Base-by-base conservation (phyloP, 2,888 invertebrate genomes). In the Microplitis deprimator region DNA sequence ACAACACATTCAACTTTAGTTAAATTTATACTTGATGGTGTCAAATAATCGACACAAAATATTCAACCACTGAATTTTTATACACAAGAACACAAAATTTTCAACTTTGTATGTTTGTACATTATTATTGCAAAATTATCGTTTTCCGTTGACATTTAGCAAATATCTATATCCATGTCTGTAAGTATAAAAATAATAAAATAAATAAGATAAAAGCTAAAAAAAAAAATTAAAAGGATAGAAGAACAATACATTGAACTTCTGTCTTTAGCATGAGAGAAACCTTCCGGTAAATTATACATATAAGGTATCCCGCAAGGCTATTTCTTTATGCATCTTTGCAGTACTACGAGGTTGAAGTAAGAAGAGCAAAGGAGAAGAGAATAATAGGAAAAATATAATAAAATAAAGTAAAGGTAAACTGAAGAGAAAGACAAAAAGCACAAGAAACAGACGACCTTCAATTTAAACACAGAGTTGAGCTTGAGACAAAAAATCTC, bases 401-500 rank as follows among this genome's bases (percentile, higher is more conserved):
- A 50, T n/a, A 68, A 29, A 68, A 79, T 68, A 81, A 67, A 68
- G 78, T 41, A 67, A 62, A 68, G n/a, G 75, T 75, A 38, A 10
- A 50, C 62, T 20, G 60, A 60, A 70, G 60, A 60, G 38, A 17
- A 65, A 40, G 39, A 62, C 20, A 20, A 40, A 20, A 20, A 20
- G 50, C 13, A 59, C 29, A 50, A 50, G 72, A 62, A 72, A 72
- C 64, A 64, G 2, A 39, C 62, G 60, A 73, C 41, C 50, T 75
- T 67, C 67, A 61, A 64, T 68, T 65, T 67, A 41, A 7, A 70
- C 68, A 60, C 70, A 79, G 73, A 80, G 79, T 81, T 81, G 82
- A 73, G 60, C 69, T 77, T 73, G 77, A 77, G 77, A 77, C 77
- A 82, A 83, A 84, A 86, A 86, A 82, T 86, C 86, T 86, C 86